phyloP scores from a whole-genome alignment of 2,888 invertebrate genomes.

The Himalopsyche tibetana region DNA sequence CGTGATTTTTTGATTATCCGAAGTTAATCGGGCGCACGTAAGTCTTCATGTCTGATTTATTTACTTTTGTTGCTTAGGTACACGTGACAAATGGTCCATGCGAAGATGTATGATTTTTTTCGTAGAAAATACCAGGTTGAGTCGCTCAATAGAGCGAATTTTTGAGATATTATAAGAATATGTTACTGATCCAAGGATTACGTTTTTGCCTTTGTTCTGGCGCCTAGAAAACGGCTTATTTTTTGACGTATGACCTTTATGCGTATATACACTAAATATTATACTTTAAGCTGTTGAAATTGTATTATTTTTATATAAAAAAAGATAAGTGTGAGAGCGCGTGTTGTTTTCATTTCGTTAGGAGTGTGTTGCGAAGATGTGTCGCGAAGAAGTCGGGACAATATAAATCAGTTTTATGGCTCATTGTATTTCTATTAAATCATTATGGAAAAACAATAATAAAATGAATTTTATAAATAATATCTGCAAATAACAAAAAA shows the following conservation, averaged over 20 bases:
- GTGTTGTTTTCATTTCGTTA: constrained; percentile 33
- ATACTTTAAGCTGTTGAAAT: neutral
- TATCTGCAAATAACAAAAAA: no score
- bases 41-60: constrained; percentile 49
- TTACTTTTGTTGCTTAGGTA: constrained; percentile 35
- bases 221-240: neutral
- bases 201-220: constrained; percentile 14
- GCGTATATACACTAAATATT: neutral
- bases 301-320: neutral
- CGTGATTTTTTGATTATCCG: constrained; percentile 49
- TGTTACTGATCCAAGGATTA: constrained; percentile 24
- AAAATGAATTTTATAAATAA: no score
- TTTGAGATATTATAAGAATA: constrained; percentile 42
- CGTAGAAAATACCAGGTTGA: neutral
- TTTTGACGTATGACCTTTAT: neutral
- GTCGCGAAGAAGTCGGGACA: no score
- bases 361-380: no score
- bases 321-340: neutral
- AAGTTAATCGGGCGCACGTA: constrained; percentile 49
- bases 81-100: constrained; percentile 32
- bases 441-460: no score
- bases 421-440: no score
- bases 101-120: neutral
- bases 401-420: no score
- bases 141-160: constrained; percentile 40